A percentile compares a stretch with the other conserved stretches of the same genome.
Evolutionary conservation across 2,113 vertebrate species (phyloP).

Genomic region (Pachycephala philippinensis): DNA sequence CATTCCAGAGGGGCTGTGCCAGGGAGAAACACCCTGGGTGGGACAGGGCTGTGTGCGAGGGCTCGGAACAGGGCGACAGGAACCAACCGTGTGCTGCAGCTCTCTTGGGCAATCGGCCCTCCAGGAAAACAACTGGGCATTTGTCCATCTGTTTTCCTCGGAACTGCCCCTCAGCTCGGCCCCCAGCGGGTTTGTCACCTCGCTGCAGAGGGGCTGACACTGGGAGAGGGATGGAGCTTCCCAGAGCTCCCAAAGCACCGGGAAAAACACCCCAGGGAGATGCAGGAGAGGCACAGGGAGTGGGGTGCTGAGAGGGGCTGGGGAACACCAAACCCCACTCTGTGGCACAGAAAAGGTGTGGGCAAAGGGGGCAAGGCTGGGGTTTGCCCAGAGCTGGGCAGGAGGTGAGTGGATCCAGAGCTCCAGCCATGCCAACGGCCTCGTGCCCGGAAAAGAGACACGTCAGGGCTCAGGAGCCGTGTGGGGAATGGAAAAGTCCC

Average conservation of each 20-base stretch:
- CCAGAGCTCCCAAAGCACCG: background rate
- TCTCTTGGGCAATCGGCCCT: background rate
- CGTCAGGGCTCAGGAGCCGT: background rate
- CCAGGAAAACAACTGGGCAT: background rate
- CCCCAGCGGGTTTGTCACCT: background rate
- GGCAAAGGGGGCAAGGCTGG: rapidly evolving
- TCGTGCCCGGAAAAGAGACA: background rate
- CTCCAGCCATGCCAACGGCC: background rate
- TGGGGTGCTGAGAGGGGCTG: background rate
- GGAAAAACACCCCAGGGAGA: background rate
- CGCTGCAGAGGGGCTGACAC: background rate
- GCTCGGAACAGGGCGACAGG: background rate
- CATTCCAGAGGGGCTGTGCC: background rate
- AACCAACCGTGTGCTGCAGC: background rate
- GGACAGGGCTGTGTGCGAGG: background rate
- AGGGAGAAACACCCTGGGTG: background rate
- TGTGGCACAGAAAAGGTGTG: background rate
- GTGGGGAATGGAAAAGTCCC: conserved; percentile 33
- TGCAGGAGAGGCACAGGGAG: background rate
- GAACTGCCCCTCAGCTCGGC: background rate
- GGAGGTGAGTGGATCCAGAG: background rate
- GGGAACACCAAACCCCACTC: background rate
- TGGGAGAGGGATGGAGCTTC: background rate
- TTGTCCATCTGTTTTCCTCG: background rate
- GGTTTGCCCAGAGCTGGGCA: background rate